Evolutionary conservation across 2,888 invertebrate species (phyloP), one percentile per base, ranked within the genome.

Genomic region (Onchidella celtica): DNA sequence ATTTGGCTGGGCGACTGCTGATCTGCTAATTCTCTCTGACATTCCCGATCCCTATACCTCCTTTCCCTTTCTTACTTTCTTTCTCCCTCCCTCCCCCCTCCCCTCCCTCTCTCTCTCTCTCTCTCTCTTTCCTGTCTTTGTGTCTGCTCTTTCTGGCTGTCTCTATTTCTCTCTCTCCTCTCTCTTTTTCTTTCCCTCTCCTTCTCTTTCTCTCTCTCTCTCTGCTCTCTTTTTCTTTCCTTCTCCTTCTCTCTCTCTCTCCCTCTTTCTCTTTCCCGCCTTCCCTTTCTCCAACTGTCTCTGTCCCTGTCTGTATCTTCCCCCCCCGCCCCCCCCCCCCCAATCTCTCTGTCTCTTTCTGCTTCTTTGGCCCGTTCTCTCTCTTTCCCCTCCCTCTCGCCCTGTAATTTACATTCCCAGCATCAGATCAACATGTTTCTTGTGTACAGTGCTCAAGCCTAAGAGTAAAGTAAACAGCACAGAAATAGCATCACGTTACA

Each of bases 21-120:
- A n/a, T n/a, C n/a, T n/a, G n/a, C n/a, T n/a, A n/a, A n/a, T n/a
- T n/a, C n/a, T n/a, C n/a, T n/a, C n/a, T n/a, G n/a, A n/a, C n/a
- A n/a, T n/a, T n/a, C n/a, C n/a, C n/a, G n/a, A n/a, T n/a, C n/a
- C n/a, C n/a, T n/a, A n/a, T n/a, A n/a, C 36, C 36, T 21, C 36
- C 69, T 69, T 36, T 69, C 21, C 32, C 40, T 69, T 34, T 69
- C n/a, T 69, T 38, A 29, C 40, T 24, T 47, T 47, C 47, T 17
- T 47, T 47, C 17, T 17, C 47, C 47, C 6, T 47, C 47, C 6
- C 9, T 47, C 47, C 9, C 17, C 47, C 17, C 17, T 3, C n/a
- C 69, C n/a, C n/a, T 34, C n/a, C 21, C 69, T 38, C 69, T 69
- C 69, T 36, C 69, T 69, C 36, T 17, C 4, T 69, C 69, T 69